Base-by-base conservation (phyloP, 2,888 invertebrate species). In the Cantharis lateralis region DNA sequence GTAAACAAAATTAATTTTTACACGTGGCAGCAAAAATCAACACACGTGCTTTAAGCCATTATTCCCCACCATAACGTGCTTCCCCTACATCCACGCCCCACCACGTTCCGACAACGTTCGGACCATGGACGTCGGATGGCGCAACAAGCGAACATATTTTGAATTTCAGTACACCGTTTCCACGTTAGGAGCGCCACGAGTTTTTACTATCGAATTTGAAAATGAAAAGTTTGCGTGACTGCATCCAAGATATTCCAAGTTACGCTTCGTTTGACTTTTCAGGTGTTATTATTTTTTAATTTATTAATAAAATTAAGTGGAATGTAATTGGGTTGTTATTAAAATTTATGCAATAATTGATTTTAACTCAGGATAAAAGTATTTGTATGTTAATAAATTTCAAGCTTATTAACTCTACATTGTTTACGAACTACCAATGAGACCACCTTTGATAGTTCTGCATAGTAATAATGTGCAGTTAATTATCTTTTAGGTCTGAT, bases 51-150 rank as follows among this genome's bases (percentile, higher is more conserved):
- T 66, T 63, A 26, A 68, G 26, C 72, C 48, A 72, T 72, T 74
- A 71, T 68, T 72, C 72, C 77, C 77, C 69, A 71, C 74, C 71
- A 62, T 18, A 18, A 20, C 18, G 20, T 24, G 32, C 72, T 78
- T 80, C 79, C 74, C 76, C 79, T 76, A 15, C 20, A 73, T 69
- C 62, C 28, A 20, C 64, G 10, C 75, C 78, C 74, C 78, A 78
- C 78, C 66, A 15, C 10, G 26, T 26, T 71, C 28, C 16, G 16
- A 9, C 18, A 70, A 28, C 18, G 70, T 84, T 83, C 79, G 15
- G 69, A 62, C 62, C n/a, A 26, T 73, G 32, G 15, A 62, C 73
- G 66, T 68, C 78, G 84, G 85, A 84, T 84, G 84, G 83, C 81
- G 82, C 70, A 32, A 28, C 32, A 72, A 48, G 32, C 18, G 70